A percentile compares a stretch with the other conserved stretches of the same genome.
phyloP scores from a whole-genome alignment of 1,140 invertebrate species.

The Nasonia longicornis region DNA sequence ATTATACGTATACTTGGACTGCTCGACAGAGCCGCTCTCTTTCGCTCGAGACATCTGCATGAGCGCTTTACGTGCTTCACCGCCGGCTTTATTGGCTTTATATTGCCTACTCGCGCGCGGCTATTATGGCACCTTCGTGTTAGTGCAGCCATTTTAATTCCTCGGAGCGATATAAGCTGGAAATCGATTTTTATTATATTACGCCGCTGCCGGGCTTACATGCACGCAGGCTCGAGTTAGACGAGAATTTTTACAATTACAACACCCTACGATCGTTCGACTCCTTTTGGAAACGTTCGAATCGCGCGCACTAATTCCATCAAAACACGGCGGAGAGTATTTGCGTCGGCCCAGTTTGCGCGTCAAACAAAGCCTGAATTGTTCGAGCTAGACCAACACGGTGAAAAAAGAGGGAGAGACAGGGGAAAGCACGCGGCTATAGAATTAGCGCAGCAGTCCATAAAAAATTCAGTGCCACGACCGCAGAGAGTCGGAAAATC shows the following conservation, averaged over 20 bases:
- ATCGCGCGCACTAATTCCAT: no score
- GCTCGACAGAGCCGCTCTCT: no score
- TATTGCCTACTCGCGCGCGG: constrained; percentile 23
- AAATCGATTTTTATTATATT: constrained; percentile 39
- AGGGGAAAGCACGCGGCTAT: no score
- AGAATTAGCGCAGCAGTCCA: not conserved
- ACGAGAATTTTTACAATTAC: no score
- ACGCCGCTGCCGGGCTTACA: not conserved
- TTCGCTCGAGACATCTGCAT: constrained; percentile 25
- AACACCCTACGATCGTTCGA: no score
- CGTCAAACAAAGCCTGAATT: no score
- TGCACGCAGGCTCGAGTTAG: no score
- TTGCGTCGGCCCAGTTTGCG: no score
- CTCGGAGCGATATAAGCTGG: constrained; percentile 12
- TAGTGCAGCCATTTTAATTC: constrained; percentile 10
- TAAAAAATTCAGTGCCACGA: not conserved
- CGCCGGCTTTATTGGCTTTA: constrained; percentile 43
- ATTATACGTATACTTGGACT: not conserved
- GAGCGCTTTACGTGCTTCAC: constrained; percentile 39
- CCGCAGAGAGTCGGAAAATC: not conserved
- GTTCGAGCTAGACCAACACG: no score
- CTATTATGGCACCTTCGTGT: constrained; percentile 46
- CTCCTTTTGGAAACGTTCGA: no score
- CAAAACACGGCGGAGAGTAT: no score
- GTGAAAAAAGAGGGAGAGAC: no score